These are phyloP conservation scores for Halcyon badia DNA, from an alignment of 2,797 vertebrate species.

Conservation along the genomic window DNA sequence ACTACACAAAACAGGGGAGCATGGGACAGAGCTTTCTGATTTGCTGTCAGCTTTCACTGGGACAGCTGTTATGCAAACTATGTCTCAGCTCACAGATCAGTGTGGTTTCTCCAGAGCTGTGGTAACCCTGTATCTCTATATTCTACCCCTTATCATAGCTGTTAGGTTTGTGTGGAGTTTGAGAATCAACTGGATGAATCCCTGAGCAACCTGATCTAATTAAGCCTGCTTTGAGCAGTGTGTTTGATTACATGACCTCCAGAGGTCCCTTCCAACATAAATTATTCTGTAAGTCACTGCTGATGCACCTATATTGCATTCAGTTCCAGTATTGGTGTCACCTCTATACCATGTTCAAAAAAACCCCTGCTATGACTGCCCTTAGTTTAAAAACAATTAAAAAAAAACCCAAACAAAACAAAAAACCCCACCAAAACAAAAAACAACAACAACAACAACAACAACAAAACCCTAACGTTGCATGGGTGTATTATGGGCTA, in stretches of 20 bases:
- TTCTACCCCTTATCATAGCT: neutral
- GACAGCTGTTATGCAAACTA: neutral
- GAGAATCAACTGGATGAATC: neutral
- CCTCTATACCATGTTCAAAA: neutral
- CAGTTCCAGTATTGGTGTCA: neutral
- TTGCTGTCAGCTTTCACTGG: neutral
- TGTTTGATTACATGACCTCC: neutral
- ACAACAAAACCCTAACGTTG: neutral
- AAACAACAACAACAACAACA: too few relatives aligned
- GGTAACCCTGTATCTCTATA: neutral
- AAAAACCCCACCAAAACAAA: neutral
- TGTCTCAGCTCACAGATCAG: neutral
- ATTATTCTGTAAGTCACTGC: neutral
- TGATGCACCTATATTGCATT: neutral
- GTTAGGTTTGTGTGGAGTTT: neutral
- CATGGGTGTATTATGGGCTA: neutral
- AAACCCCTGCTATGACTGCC: accelerated
- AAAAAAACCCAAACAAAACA: too few relatives aligned
- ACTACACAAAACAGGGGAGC: neutral
- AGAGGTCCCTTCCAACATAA: neutral
- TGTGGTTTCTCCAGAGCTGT: neutral
- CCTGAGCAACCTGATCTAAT: neutral
- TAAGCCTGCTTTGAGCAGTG: neutral
- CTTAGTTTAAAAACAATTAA: neutral
- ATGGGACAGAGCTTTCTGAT: neutral